Conservation (phyloP, 2,797 vertebrate genomes). For the Zalophus californianus region DNA sequence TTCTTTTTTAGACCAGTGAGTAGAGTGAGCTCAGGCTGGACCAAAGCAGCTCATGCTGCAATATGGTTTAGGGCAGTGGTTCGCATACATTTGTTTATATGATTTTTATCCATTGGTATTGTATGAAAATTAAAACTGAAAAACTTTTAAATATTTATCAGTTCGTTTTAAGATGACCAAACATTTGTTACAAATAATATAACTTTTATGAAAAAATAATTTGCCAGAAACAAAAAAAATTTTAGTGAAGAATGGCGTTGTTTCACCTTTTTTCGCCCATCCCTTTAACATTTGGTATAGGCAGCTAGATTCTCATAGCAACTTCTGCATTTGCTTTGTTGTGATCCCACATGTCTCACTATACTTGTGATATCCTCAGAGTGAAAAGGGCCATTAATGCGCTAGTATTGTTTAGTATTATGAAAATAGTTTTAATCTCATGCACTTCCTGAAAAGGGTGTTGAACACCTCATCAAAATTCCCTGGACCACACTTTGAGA, state of each 20-base stretch:
- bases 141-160: not conserved
- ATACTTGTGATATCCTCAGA: not conserved
- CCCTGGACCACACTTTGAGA: not conserved
- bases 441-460: not conserved
- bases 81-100: not conserved
- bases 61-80: not conserved
- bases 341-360: not conserved
- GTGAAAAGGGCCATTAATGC: not conserved
- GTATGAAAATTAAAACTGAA: not conserved
- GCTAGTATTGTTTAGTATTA: constrained; percentile 11
- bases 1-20: constrained; percentile 6
- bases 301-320: not conserved
- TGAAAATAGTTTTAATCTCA: not conserved
- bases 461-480: not conserved
- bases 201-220: constrained; percentile 25
- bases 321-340: not conserved
- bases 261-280: constrained; percentile 19
- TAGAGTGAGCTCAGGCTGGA: not conserved
- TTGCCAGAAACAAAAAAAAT: constrained; percentile 9
- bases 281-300: not conserved
- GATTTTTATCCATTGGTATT: constrained; percentile 12
- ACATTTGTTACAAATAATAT: not conserved
- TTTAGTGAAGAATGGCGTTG: not conserved
- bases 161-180: constrained; percentile 3
- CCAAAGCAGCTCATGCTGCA: not conserved